Conservation (phyloP, 2,888 invertebrate genomes). For the Scaeva pyrastri region DNA sequence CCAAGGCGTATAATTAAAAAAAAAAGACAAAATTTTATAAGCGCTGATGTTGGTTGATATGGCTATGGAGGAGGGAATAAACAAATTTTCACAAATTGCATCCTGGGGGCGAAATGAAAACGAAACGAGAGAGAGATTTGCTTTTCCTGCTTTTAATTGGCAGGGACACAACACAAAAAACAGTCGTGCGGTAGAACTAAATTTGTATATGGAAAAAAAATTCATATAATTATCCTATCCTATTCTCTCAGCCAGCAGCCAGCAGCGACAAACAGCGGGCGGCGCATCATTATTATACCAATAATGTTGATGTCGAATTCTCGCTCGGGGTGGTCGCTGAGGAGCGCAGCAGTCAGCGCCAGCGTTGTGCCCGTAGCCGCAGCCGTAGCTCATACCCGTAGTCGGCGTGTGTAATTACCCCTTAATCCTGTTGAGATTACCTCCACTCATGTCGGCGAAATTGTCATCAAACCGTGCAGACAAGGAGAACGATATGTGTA, state of each 20-base stretch:
- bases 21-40: constrained; percentile 56
- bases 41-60: constrained; percentile 36
- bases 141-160: constrained; percentile 64
- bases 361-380: neutral
- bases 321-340: constrained; percentile 33
- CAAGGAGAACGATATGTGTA: constrained; percentile 57
- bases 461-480: constrained; percentile 67
- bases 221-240: constrained; percentile 61
- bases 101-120: constrained; percentile 65
- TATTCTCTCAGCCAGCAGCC: constrained; percentile 22
- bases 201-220: constrained; percentile 29
- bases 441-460: constrained; percentile 66
- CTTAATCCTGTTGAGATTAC: constrained; percentile 74
- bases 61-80: neutral
- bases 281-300: neutral
- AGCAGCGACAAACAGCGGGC: neutral
- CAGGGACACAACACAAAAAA: constrained; percentile 32
- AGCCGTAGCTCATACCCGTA: too few species aligned
- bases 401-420: constrained; percentile 67
- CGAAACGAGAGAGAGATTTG: constrained; percentile 19
- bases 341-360: neutral
- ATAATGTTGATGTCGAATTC: constrained; percentile 17
- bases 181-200: constrained; percentile 52
- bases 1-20: constrained; percentile 60
- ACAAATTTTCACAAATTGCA: constrained; percentile 67